phyloP scores from a whole-genome alignment of 1,140 invertebrate species.

The Anthonomus grandis region DNA sequence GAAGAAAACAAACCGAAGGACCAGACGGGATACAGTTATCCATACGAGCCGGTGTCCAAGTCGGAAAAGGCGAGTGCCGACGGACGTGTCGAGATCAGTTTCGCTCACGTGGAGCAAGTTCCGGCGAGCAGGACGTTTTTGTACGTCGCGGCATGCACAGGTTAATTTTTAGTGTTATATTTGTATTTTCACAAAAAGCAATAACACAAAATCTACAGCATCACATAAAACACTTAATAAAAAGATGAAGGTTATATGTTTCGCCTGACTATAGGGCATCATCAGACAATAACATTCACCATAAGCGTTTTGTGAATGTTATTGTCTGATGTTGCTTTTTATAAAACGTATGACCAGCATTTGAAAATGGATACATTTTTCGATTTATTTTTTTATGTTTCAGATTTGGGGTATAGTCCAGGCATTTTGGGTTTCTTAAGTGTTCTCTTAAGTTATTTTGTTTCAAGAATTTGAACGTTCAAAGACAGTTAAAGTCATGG shows the following conservation, averaged over 20 bases:
- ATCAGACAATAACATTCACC: too few species aligned
- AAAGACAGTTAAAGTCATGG: too few species aligned
- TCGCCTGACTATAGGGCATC: neutral
- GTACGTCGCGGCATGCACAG: conserved; percentile 33
- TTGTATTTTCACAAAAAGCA: neutral
- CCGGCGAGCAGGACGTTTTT: conserved; percentile 26
- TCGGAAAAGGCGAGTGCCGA: conserved; percentile 5
- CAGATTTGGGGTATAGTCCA: too few species aligned
- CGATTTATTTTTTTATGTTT: too few species aligned
- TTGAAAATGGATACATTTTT: too few species aligned
- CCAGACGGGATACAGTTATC: conserved; percentile 1
- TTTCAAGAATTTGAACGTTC: too few species aligned
- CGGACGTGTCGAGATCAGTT: conserved; percentile 1
- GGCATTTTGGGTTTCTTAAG: too few species aligned
- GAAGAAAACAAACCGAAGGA: too few species aligned
- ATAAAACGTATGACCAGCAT: too few species aligned
- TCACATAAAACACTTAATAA: neutral
- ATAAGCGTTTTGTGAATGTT: too few species aligned
- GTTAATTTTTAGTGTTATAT: conserved; percentile 17
- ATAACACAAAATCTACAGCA: neutral
- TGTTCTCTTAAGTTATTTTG: too few species aligned
- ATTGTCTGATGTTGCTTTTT: too few species aligned
- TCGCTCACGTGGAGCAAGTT: neutral
- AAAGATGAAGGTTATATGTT: neutral
- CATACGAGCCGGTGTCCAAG: conserved; percentile 8